phyloP scores from a whole-genome alignment of 2,113 vertebrate species.

The Pedionomus torquatus region DNA sequence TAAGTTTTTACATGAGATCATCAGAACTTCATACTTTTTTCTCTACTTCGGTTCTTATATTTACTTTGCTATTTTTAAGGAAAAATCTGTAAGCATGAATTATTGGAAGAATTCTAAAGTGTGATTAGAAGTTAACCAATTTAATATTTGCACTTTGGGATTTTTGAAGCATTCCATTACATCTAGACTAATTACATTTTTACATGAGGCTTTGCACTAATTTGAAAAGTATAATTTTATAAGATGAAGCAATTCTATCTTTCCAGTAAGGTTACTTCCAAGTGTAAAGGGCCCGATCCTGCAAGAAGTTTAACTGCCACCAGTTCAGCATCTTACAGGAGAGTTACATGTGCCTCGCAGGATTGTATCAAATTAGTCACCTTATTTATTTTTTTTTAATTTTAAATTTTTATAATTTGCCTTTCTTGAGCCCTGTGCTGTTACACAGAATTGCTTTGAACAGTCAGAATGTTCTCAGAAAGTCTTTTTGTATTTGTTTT shows the following conservation, averaged over 20 bases:
- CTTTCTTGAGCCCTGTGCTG: slow-evolving; percentile 28
- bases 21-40: not conserved
- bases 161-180: slow-evolving; percentile 64
- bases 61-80: slow-evolving; percentile 3
- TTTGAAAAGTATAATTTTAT: slow-evolving; percentile 57
- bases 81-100: not conserved
- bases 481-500: slow-evolving; percentile 43
- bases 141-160: slow-evolving; percentile 30
- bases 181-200: slow-evolving; percentile 41
- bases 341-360: not conserved
- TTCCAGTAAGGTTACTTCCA: slow-evolving; percentile 18
- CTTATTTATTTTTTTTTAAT: not conserved
- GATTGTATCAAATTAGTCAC: not conserved
- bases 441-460: not conserved
- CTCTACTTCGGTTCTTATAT: not conserved
- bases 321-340: not conserved
- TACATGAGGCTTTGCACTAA: slow-evolving; percentile 62
- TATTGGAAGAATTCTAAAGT: not conserved
- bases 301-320: not conserved
- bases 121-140: slow-evolving; percentile 28
- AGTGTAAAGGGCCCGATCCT: not conserved
- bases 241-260: slow-evolving; percentile 14
- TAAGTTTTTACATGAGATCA: not conserved
- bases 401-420: slow-evolving; percentile 12
- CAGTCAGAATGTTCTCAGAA: not conserved